A percentile compares a stretch with the other conserved stretches of the same genome.
Conservation (phyloP, 2,113 vertebrate genomes). For the Eulemur rufifrons region DNA sequence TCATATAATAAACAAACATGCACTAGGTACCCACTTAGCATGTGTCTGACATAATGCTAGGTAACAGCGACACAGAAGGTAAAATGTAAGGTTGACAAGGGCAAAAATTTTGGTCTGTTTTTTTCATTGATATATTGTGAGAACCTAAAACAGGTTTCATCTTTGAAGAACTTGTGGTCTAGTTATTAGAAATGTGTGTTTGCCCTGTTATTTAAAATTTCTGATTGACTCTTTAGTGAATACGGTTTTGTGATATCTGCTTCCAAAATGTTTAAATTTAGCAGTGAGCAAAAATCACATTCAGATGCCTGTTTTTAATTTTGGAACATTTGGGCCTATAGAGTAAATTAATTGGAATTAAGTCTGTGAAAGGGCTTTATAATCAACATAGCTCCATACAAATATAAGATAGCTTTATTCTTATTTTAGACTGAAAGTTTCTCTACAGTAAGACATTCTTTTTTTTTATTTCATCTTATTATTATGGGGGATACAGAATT, state of each 20-base stretch:
- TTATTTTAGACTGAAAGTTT: background rate
- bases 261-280: background rate
- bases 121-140: background rate
- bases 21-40: background rate
- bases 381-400: background rate
- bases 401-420: background rate
- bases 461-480: too few relatives aligned
- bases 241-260: background rate
- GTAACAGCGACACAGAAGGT: background rate
- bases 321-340: background rate
- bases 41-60: background rate
- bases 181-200: background rate
- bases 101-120: background rate
- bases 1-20: background rate
- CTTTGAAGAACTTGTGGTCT: background rate
- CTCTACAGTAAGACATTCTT: background rate
- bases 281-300: background rate
- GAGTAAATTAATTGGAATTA: conserved; percentile 33
- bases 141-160: background rate
- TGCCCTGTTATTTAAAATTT: background rate
- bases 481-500: too few relatives aligned
- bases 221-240: background rate
- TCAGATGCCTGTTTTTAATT: background rate
- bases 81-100: background rate
- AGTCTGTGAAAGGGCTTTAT: background rate